A percentile compares a stretch with the other conserved stretches of the same genome.
These are phyloP conservation scores for Coracopsis vasa DNA, from an alignment of 2,113 vertebrate species.

Conservation along the genomic window DNA sequence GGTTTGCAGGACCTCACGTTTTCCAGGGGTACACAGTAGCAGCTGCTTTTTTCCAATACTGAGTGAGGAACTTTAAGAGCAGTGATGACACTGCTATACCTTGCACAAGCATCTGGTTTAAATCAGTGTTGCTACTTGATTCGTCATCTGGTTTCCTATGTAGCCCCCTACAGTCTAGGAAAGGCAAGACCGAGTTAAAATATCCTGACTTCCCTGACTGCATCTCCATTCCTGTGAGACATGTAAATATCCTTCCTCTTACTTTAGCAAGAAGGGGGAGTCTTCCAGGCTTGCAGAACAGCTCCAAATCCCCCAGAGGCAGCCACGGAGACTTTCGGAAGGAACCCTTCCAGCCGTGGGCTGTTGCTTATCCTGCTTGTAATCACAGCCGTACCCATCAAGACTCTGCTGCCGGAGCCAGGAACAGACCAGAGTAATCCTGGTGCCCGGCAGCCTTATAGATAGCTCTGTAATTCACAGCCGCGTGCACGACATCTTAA, in stretches of 20 bases:
- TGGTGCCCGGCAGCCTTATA: neutral
- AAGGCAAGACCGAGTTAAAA: neutral
- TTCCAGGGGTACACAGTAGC: neutral
- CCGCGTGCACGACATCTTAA: neutral
- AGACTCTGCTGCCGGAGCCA: neutral
- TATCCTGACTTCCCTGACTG: neutral
- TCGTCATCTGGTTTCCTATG: neutral
- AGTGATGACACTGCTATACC: neutral
- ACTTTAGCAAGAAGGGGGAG: neutral
- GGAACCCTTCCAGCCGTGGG: neutral
- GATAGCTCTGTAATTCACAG: neutral
- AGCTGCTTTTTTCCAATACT: neutral
- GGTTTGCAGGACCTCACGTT: neutral
- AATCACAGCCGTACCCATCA: neutral
- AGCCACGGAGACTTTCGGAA: neutral
- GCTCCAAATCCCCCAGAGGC: neutral
- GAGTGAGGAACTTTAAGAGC: neutral
- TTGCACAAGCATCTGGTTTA: neutral
- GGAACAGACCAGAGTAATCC: slow-evolving; percentile 23
- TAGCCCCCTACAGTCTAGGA: neutral
- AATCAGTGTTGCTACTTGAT: neutral
- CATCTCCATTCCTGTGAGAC: neutral
- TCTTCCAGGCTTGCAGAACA: neutral
- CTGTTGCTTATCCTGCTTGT: neutral
- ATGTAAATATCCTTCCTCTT: neutral